Evolutionary conservation across 2,888 invertebrate species (phyloP).

Genomic region (Ptilodon capucinus): DNA sequence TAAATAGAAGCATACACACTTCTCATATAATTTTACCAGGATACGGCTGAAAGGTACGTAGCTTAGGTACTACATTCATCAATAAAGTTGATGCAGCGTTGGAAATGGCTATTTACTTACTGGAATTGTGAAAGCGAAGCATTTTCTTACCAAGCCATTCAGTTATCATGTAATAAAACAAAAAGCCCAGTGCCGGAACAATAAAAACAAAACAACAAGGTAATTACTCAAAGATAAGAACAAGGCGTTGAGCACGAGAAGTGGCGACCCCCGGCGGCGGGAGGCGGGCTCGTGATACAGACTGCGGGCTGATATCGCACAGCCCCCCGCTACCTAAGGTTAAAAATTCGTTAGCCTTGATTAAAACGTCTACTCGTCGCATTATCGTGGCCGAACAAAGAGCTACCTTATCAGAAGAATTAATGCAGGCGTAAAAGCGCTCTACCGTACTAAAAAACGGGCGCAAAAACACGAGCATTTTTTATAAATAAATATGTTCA

Average conservation of each 20-base stretch:
- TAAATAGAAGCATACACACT: no score
- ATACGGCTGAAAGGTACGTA: no score
- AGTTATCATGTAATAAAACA: slow-evolving; percentile 42
- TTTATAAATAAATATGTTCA: slow-evolving; percentile 23
- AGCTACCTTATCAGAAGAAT: slow-evolving; percentile 55
- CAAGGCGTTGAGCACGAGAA: slow-evolving; percentile 57
- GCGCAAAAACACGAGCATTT: slow-evolving; percentile 25
- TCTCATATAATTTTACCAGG: no score
- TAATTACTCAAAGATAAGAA: slow-evolving; percentile 72
- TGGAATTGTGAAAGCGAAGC: slow-evolving; percentile 1
- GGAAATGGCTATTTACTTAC: no score
- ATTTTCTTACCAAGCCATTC: slow-evolving; percentile 12
- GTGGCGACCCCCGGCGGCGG: slow-evolving; percentile 47
- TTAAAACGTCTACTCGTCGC: slow-evolving; percentile 56
- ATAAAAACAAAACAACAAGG: slow-evolving; percentile 64
- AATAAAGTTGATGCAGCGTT: no score
- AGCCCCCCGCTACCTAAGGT: slow-evolving; percentile 36
- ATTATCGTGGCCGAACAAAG: slow-evolving; percentile 54
- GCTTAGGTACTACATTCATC: slow-evolving; percentile 13
- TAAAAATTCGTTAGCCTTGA: slow-evolving; percentile 62
- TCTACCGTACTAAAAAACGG: slow-evolving; percentile 29
- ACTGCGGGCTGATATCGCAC: slow-evolving; percentile 24
- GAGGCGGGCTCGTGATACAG: slow-evolving; percentile 21
- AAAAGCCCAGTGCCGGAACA: slow-evolving; percentile 46
- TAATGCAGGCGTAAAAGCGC: slow-evolving; percentile 47